These are phyloP conservation scores for Neosilurus mollespiculum DNA, from an alignment of 2,797 vertebrate species.

Conservation along the genomic window DNA sequence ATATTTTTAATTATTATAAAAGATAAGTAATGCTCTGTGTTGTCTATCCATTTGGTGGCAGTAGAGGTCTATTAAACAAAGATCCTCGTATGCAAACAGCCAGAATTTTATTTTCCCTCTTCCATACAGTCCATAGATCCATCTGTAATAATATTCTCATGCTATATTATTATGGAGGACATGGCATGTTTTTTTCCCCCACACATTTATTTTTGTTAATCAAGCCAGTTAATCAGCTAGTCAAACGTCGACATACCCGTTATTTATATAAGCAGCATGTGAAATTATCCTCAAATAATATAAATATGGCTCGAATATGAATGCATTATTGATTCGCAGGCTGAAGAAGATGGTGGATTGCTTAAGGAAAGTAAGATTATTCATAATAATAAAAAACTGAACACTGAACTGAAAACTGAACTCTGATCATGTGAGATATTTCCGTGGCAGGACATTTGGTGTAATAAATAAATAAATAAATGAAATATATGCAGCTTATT, in stretches of 20 bases:
- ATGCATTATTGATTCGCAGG: constrained; percentile 38
- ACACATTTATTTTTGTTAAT: constrained; percentile 42
- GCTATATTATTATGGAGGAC: constrained; percentile 27
- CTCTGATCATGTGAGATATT: constrained; percentile 11
- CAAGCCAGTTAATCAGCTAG: constrained; percentile 30
- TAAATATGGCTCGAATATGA: constrained; percentile 25
- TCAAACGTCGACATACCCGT: constrained; percentile 14
- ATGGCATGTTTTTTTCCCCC: neutral
- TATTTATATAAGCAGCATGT: constrained; percentile 27
- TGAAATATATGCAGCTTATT: neutral
- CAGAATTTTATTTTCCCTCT: neutral
- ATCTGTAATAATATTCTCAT: constrained; percentile 43
- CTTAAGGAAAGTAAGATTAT: neutral
- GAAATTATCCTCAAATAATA: constrained; percentile 38
- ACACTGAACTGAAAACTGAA: too few species aligned
- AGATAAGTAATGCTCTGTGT: neutral
- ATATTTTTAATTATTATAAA: neutral
- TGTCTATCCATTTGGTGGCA: constrained; percentile 73
- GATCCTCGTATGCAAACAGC: neutral
- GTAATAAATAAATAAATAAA: neutral
- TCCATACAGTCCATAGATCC: constrained; percentile 28
- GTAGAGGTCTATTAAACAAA: constrained; percentile 64
- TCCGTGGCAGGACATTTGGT: neutral
- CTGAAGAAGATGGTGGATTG: constrained; percentile 14
- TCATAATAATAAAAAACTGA: constrained; percentile 13